Base-by-base conservation (phyloP, 2,888 invertebrate species). In the Sericinus montela region DNA sequence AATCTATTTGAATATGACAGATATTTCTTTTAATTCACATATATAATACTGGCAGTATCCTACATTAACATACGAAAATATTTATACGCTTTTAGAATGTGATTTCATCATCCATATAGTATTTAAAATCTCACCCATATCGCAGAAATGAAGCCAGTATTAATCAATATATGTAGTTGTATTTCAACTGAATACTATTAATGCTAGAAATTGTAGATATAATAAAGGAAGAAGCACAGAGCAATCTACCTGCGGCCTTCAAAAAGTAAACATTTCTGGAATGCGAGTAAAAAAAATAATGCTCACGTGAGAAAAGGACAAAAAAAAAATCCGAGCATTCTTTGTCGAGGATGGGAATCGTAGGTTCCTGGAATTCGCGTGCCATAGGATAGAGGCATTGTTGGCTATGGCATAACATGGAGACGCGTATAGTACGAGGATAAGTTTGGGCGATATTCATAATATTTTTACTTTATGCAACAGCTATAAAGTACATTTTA, bases 281-380 rank as follows among this genome's bases (percentile, higher is more conserved):
- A 88, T 88, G 80, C 64, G 67, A 57, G 59, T 52, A 54, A 65
- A 75, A 80, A 81, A 79, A 76, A 69, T 68, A 65, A 78, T 73
- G 75, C 78, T 79, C 83, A 79, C 77, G 78, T 80, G 82, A 80
- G 82, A 80, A 80, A 72, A 69, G 67, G 55, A 70, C 73, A 76
- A 79, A 80, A 77, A 25, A 30, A 30, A 29, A 74, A 80, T 79
- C 52, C 55, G 61, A 63, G 65, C 45, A 72, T 71, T 73, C 75
- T 73, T 75, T 68, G 75, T 68, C 65, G 71, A 62, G 69, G 75
- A 79, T 83, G 88, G 79, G 86, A 87, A 85, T 75, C 68, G 68
- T 73, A 65, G 63, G 66, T 88, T 87, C 86, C 66, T 56, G 73
- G 87, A 84, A 87, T 85, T 85, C 88, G 83, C 87, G 87, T 88